Base-by-base conservation (phyloP, 1,140 invertebrate species). In the Drosophila paulistorum region DNA sequence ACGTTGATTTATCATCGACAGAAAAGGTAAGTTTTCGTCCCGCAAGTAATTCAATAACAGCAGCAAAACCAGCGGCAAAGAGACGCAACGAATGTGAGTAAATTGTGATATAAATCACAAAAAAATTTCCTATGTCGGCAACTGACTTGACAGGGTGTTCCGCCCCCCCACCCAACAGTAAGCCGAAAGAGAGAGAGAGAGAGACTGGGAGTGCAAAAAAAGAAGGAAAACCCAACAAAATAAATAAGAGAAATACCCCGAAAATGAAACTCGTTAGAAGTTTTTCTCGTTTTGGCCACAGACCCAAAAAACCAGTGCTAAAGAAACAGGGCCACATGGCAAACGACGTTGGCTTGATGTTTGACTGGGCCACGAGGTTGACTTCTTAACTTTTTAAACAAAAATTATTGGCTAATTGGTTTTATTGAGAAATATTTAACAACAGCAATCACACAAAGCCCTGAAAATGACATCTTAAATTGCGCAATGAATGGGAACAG, bases 81-180 rank as follows among this genome's bases (percentile, higher is more conserved):
- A 74, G 65, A 55, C 60, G 59, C 66, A 74, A 80, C 77, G 77
- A 85, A 85, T 85, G 83, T 63, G 62, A 77, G 80, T 80, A 89
- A 89, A 87, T 89, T 87, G 79, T 89, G 84, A 84, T 75, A 87
- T 84, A 87, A 87, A 89, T 87, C 84, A 87, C 73, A 37, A 63
- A 84, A 79, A 79, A 87, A 74, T 78, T 65, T 62, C 58, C 61
- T 64, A 74, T 78, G 68, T 78, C 69, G 83, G 73, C 66, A 71
- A 73, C 64, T 80, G 80, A 89, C 80, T 77, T 84, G 64, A 55
- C 45, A 58, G 64, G 33, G 48, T 23, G 7, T 5, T 13, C 37
- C 37, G 37, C 37, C 4, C 37, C 54, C 13, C 37, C 30, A 1
- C 2, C 30, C 30, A 30, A 30, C 5, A 30, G 30, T 30, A 30